phyloP scores from a whole-genome alignment of 2,113 vertebrate genomes.

The Ptilonorhynchus violaceus region DNA sequence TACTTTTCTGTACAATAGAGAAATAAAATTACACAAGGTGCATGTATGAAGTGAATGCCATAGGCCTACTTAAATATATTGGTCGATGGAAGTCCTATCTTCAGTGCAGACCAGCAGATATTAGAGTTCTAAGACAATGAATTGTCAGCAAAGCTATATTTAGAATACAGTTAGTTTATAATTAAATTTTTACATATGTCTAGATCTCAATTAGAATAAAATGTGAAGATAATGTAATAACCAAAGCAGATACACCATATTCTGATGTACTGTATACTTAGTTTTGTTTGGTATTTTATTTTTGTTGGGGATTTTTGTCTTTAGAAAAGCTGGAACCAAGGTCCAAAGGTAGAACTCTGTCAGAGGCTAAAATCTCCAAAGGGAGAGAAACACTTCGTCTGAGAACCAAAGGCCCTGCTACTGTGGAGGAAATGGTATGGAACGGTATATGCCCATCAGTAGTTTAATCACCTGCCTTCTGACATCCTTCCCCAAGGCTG shows the following conservation, averaged over 20 bases:
- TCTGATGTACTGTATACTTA: not conserved
- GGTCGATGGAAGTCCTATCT: not conserved
- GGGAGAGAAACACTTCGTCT: conserved; percentile 88
- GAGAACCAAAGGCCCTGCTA: conserved; percentile 88
- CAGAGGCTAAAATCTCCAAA: conserved; percentile 77
- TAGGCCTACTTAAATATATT: not conserved
- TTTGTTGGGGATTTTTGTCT: not conserved
- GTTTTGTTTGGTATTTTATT: not conserved
- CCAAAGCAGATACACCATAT: not conserved
- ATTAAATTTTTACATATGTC: not conserved
- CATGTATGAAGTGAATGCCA: not conserved
- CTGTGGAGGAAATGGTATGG: conserved; percentile 86
- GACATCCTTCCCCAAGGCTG: not conserved
- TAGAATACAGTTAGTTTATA: not conserved
- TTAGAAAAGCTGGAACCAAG: conserved; percentile 90
- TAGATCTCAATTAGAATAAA: not conserved
- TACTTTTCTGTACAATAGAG: not conserved
- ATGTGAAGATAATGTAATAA: not conserved
- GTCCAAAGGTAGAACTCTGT: conserved; percentile 75
- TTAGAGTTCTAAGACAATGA: not conserved
- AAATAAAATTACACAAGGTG: not conserved
- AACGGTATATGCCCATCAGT: conserved; percentile 63
- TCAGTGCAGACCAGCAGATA: not conserved
- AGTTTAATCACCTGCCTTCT: not conserved
- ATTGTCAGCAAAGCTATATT: not conserved